Base-by-base conservation (phyloP, 1,140 invertebrate genomes). In the Drosophila melanica region DNA sequence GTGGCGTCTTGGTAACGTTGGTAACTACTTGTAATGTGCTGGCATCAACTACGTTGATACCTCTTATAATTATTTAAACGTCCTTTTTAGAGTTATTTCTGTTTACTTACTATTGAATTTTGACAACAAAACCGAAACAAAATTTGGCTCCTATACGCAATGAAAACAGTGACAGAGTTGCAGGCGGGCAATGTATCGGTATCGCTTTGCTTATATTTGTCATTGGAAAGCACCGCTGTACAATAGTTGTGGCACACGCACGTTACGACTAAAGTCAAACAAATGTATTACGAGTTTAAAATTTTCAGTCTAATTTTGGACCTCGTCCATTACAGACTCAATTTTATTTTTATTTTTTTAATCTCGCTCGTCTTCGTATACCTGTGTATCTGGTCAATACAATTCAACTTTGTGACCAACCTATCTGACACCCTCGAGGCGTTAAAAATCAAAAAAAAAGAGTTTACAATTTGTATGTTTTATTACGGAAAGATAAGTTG, bases 81-180 rank as follows among this genome's bases (percentile, higher is more conserved):
- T 55, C 23, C 7, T 53, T 54, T 33, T 20, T 18, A 7, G 55
- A 30, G 27, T n/a, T 62, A 30, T 45, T 54, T 63, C 42, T 44
- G 8, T 14, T 30, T 39, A 64, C 58, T 70, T 70, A 58, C 67
- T 53, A 42, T 12, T 75, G 37, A 75, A 75, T 75, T 75, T 75
- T 75, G 60, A 75, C 62, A 75, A 66, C 62, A 57, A 74, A 53
- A 30, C 54, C 64, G 44, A 68, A 76, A 60, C 11, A 55, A 59
- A 53, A 45, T 44, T 59, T 68, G 62, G 50, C 35, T 78, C 44
- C 35, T 67, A 59, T 27, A 9, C 50, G 10, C 30, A 76, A 75
- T 51, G 42, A 73, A 74, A 79, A 79, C 41, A 78, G n/a, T 68
- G n/a, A 18, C 53, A 68, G 75, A 55, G 72, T 55, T 75, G 57